Conservation (phyloP, 2,797 vertebrate species). For the Pseudomugil tenellus region DNA sequence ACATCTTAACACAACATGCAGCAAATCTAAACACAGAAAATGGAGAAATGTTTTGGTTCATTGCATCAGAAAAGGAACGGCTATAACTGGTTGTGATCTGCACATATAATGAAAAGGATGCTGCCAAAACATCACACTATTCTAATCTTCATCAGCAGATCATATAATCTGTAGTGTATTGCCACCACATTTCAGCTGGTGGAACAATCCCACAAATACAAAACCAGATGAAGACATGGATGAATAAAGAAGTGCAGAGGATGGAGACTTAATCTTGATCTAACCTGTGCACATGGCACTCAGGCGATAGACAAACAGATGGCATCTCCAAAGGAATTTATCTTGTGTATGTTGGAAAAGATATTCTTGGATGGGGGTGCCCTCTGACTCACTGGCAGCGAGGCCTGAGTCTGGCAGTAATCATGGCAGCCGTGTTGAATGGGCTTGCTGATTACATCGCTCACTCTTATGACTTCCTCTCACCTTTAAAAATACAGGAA, state of each 20-base stretch:
- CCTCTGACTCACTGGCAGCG: constrained; percentile 67
- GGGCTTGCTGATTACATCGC: constrained; percentile 58
- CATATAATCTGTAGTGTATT: neutral
- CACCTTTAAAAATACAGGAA: constrained; percentile 19
- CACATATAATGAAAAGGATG: constrained; percentile 7
- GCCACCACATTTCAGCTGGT: neutral
- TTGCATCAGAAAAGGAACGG: constrained; percentile 7
- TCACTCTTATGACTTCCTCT: constrained; percentile 40
- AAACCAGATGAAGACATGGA: constrained; percentile 9
- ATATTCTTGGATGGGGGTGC: constrained; percentile 70
- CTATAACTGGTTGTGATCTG: constrained; percentile 1
- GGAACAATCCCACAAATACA: constrained; percentile 2
- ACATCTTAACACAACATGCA: constrained; percentile 38
- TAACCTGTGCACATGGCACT: constrained; percentile 52
- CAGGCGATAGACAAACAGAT: constrained; percentile 75
- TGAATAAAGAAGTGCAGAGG: constrained; percentile 37
- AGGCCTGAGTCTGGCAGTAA: constrained; percentile 55
- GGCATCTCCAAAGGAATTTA: constrained; percentile 70
- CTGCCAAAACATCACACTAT: neutral
- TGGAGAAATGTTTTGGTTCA: constrained; percentile 10
- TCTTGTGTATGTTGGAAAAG: constrained; percentile 70
- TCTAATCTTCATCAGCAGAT: constrained; percentile 1
- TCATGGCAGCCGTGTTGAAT: constrained; percentile 57
- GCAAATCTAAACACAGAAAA: constrained; percentile 25
- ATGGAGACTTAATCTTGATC: constrained; percentile 52